Evolutionary conservation across 2,113 vertebrate species (phyloP).

Genomic region (Tupaia tana): DNA sequence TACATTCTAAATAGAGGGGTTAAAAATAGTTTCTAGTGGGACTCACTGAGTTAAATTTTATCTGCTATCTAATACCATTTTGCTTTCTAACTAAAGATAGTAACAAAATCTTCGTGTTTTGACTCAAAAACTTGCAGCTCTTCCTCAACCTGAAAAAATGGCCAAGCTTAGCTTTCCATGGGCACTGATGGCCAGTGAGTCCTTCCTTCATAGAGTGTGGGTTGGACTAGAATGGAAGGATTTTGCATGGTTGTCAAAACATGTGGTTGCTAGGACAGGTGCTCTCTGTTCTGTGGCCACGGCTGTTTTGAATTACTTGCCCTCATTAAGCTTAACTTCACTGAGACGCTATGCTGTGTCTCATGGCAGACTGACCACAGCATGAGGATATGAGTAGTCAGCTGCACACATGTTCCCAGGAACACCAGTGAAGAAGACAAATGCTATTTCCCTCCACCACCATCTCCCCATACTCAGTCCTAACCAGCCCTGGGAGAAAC

Average conservation of each 20-base stretch:
- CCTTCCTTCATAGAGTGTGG: not conserved
- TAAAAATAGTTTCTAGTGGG: not conserved
- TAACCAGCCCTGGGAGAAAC: not conserved
- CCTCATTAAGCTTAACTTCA: not conserved
- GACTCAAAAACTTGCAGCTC: not conserved
- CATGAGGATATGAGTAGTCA: not conserved
- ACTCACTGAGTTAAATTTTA: not conserved
- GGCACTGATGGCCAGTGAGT: too few relatives aligned
- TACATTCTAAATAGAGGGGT: not conserved
- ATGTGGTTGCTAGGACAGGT: not conserved
- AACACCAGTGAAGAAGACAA: not conserved
- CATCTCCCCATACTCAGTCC: not conserved
- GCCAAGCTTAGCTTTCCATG: not conserved
- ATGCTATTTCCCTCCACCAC: not conserved
- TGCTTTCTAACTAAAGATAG: not conserved
- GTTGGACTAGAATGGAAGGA: not conserved
- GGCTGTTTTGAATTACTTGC: not conserved
- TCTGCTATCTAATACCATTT: not conserved
- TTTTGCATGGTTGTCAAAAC: not conserved
- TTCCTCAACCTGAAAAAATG: not conserved
- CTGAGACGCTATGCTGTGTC: not conserved
- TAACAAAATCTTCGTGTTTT: not conserved
- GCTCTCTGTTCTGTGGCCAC: not conserved
- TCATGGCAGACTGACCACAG: not conserved
- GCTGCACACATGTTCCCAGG: not conserved